Percentiles rank a stretch among this genome's conserved stretches.
phyloP scores from a whole-genome alignment of 2,797 vertebrate genomes.

The Channa striata region DNA sequence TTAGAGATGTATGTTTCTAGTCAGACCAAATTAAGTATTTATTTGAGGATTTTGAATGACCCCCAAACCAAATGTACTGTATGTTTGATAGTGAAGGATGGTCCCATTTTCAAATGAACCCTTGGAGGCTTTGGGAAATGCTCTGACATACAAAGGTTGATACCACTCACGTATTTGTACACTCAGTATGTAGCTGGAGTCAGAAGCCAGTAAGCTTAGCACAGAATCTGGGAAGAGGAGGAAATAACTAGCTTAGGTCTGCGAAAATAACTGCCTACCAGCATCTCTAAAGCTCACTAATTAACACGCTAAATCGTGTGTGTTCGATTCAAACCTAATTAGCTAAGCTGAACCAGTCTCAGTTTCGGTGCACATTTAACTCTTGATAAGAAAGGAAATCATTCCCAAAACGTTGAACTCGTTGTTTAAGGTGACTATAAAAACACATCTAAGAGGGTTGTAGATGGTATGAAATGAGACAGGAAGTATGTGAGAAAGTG shows the following conservation, averaged over 20 bases:
- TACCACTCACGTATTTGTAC: no score
- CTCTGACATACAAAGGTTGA: slow-evolving; percentile 7
- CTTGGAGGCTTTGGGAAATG: slow-evolving; percentile 11
- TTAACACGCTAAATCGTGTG: background rate
- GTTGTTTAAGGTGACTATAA: background rate
- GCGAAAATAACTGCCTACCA: no score
- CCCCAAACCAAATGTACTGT: slow-evolving; percentile 53
- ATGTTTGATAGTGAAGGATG: slow-evolving; percentile 27
- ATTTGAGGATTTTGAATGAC: slow-evolving; percentile 49
- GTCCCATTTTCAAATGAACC: slow-evolving; percentile 15
- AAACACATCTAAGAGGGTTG: background rate
- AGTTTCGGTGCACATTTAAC: background rate
- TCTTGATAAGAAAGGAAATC: slow-evolving; percentile 4
- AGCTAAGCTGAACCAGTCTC: background rate
- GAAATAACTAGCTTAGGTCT: no score
- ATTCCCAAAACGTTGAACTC: slow-evolving; percentile 14
- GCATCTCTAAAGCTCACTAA: background rate
- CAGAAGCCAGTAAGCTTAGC: background rate
- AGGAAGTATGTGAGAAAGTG: slow-evolving; percentile 29
- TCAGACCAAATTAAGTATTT: slow-evolving; percentile 76
- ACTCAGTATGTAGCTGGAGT: no score
- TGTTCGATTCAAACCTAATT: background rate
- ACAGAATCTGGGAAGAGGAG: background rate
- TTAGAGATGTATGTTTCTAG: slow-evolving; percentile 49
- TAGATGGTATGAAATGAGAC: background rate